A percentile compares a stretch with the other conserved stretches of the same genome.
phyloP scores from a whole-genome alignment of 2,113 vertebrate species.

The Emberiza fucata region DNA sequence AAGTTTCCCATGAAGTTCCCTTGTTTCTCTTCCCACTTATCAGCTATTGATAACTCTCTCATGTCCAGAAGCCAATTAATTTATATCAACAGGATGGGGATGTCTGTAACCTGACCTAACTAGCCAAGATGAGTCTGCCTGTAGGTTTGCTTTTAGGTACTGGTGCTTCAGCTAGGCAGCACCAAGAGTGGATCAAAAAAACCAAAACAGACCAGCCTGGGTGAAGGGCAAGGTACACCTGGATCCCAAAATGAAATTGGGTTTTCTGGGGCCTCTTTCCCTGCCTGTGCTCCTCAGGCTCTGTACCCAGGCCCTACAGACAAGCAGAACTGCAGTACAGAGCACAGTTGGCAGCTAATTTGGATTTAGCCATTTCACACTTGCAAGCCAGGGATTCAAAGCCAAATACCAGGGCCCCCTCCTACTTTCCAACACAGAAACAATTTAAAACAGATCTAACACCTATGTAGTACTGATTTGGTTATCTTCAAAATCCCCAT shows the following conservation, averaged over 20 bases:
- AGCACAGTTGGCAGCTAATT: conserved; percentile 43
- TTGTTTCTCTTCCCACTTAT: background rate
- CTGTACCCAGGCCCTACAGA: background rate
- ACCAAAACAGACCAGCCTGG: background rate
- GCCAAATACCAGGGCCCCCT: background rate
- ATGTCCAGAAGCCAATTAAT: background rate
- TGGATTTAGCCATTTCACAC: conserved; percentile 52
- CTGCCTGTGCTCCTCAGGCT: background rate
- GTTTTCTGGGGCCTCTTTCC: background rate
- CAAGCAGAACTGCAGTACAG: background rate
- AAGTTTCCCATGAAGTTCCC: background rate
- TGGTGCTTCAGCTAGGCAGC: background rate
- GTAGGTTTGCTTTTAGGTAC: background rate
- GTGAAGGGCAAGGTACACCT: background rate
- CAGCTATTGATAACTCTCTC: background rate
- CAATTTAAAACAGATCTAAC: conserved; percentile 59
- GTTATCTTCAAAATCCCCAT: conserved; percentile 63
- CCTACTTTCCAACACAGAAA: conserved; percentile 47
- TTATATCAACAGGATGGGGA: background rate
- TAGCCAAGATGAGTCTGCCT: background rate
- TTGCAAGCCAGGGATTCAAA: conserved; percentile 42
- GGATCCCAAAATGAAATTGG: background rate
- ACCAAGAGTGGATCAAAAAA: background rate
- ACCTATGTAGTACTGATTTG: conserved; percentile 54
- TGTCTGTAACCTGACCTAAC: background rate